Evolutionary conservation across 2,888 invertebrate species (phyloP).

Genomic region (Phoenoteleia sp.): DNA sequence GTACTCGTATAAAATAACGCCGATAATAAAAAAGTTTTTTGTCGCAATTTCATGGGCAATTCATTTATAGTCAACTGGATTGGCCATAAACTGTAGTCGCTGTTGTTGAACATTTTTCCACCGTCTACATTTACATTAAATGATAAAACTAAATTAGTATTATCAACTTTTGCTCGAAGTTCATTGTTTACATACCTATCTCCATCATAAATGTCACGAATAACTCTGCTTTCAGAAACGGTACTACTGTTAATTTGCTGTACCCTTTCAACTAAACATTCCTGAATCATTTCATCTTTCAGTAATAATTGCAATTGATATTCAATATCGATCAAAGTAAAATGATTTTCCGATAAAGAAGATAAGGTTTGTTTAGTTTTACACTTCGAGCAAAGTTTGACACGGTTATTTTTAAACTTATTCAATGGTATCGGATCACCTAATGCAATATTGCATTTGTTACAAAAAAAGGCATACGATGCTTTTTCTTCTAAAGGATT

Average conservation of each 20-base stretch:
- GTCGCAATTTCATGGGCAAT: slow-evolving; percentile 28
- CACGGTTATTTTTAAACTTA: slow-evolving; percentile 5
- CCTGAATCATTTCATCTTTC: neutral
- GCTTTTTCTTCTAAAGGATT: neutral
- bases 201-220: slow-evolving; percentile 3
- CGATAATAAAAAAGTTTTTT: slow-evolving; percentile 17
- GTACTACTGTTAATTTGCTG: neutral
- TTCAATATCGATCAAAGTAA: neutral
- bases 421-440: neutral
- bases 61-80: slow-evolving; percentile 15
- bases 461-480: slow-evolving; percentile 27
- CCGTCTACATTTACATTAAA: slow-evolving; percentile 28
- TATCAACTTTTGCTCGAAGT: neutral
- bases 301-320: neutral
- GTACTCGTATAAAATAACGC: slow-evolving; percentile 14
- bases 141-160: slow-evolving; percentile 1
- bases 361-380: neutral
- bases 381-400: neutral
- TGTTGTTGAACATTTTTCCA: slow-evolving; percentile 12
- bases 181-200: slow-evolving; percentile 1
- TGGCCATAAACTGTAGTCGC: slow-evolving; percentile 23
- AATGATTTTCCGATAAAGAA: neutral
- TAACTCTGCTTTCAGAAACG: neutral
- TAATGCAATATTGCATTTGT: neutral
- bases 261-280: neutral